Evolutionary conservation across 2,888 invertebrate genomes (phyloP).

Genomic region (Steinernema scapterisci): DNA sequence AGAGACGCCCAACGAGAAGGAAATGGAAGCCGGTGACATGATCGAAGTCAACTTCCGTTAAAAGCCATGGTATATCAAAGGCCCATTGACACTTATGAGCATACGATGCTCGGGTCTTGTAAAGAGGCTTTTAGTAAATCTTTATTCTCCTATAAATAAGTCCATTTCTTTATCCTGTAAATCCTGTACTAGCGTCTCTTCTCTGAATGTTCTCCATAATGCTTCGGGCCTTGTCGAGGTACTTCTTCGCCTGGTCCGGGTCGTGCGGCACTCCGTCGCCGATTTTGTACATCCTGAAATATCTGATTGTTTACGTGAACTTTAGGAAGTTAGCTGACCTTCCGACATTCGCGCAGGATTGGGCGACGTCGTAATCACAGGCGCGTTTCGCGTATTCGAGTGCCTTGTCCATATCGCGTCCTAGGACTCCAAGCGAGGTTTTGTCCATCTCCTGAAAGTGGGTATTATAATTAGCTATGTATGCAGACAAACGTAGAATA

Average conservation of each 20-base stretch:
- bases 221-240: slow-evolving; percentile 53
- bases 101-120: too few relatives aligned
- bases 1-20: slow-evolving; percentile 4
- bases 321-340: slow-evolving; percentile 41
- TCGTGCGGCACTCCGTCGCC: slow-evolving; percentile 64
- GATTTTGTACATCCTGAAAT: slow-evolving; percentile 69
- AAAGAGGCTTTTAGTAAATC: neutral
- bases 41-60: neutral
- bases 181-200: slow-evolving; percentile 3
- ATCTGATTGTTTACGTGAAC: neutral
- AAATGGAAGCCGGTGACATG: neutral
- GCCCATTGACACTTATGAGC: too few relatives aligned
- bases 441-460: slow-evolving; percentile 52
- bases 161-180: neutral
- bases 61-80: neutral
- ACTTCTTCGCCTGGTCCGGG: slow-evolving; percentile 54
- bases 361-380: slow-evolving; percentile 83
- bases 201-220: slow-evolving; percentile 35
- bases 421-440: slow-evolving; percentile 48
- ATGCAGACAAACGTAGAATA: too few relatives aligned
- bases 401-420: slow-evolving; percentile 74
- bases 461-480: too few relatives aligned
- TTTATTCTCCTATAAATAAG: neutral
- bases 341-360: slow-evolving; percentile 86
- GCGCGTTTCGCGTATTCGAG: slow-evolving; percentile 79